A percentile compares a stretch with the other conserved stretches of the same genome.
These are phyloP conservation scores for Trichechus manatus DNA, from an alignment of 2,113 vertebrate genomes.

Conservation along the genomic window DNA sequence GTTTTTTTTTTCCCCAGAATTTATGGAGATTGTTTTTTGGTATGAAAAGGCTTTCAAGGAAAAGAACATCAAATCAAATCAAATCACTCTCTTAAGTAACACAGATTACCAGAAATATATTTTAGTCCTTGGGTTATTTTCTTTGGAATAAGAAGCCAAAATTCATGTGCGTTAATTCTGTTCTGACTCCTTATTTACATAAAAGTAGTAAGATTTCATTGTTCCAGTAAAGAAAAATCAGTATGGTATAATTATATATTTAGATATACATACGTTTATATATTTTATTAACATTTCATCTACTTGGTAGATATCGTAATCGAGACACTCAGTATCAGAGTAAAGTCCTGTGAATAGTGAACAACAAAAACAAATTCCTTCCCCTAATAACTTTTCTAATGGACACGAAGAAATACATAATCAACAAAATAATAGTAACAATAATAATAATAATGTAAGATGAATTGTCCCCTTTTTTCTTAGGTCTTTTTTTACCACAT, in stretches of 20 bases:
- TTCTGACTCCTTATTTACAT: not conserved
- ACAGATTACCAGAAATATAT: not conserved
- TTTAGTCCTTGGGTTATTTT: conserved; percentile 16
- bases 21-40: not conserved
- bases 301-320: not conserved
- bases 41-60: not conserved
- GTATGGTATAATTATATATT: conserved; percentile 2
- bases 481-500: not conserved
- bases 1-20: conserved; percentile 32
- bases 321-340: not conserved
- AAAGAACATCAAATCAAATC: not conserved
- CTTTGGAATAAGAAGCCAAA: conserved; percentile 14
- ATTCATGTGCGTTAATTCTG: conserved; percentile 21
- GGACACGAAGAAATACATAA: not conserved
- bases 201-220: conserved; percentile 47
- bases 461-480: not conserved
- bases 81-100: conserved; percentile 43
- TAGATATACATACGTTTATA: not conserved
- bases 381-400: not conserved
- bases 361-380: not conserved
- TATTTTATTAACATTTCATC: conserved; percentile 55
- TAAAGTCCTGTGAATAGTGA: not conserved
- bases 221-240: conserved; percentile 10
- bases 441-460: not conserved
- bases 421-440: not conserved